Conservation (phyloP, 2,797 vertebrate species). For the Rhinatrema bivittatum region DNA sequence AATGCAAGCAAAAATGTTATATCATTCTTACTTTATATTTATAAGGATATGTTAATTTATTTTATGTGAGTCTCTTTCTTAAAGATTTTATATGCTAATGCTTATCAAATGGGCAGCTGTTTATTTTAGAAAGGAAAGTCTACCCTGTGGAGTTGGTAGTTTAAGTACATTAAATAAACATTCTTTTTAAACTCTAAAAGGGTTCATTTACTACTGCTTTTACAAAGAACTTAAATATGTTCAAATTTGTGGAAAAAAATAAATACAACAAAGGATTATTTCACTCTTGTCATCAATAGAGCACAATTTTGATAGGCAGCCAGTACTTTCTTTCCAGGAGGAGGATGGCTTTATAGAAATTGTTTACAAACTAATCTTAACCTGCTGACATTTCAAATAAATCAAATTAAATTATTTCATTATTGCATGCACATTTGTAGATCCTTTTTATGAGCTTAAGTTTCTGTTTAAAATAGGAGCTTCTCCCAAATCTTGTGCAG, state of each 20-base stretch:
- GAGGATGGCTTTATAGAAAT: slow-evolving; percentile 11
- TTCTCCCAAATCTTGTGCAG: slow-evolving; percentile 40
- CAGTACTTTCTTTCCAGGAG: slow-evolving; percentile 33
- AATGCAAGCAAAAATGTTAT: too few relatives aligned
- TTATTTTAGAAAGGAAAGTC: slow-evolving; percentile 45
- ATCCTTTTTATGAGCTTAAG: slow-evolving; percentile 8
- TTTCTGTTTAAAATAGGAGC: slow-evolving; percentile 26
- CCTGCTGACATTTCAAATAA: slow-evolving; percentile 17
- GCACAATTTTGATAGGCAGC: slow-evolving; percentile 25
- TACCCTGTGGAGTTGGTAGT: slow-evolving; percentile 13
- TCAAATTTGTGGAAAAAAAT: slow-evolving; percentile 28
- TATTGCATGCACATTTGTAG: slow-evolving; percentile 12
- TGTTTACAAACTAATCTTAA: slow-evolving; percentile 10
- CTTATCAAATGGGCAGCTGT: slow-evolving; percentile 36
- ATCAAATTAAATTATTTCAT: slow-evolving; percentile 14
- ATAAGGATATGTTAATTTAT: slow-evolving; percentile 10
- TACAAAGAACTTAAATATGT: slow-evolving; percentile 36
- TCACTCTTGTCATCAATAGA: slow-evolving; percentile 28
- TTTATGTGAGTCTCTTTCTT: slow-evolving; percentile 12
- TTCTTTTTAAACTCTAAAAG: slow-evolving; percentile 43
- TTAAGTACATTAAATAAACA: slow-evolving; percentile 54
- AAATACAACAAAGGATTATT: slow-evolving; percentile 47
- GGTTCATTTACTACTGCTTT: slow-evolving; percentile 32
- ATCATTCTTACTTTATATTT: slow-evolving; percentile 10
- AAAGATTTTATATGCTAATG: slow-evolving; percentile 13